Conservation (phyloP, 2,113 vertebrate species). For the Dascyllus trimaculatus region DNA sequence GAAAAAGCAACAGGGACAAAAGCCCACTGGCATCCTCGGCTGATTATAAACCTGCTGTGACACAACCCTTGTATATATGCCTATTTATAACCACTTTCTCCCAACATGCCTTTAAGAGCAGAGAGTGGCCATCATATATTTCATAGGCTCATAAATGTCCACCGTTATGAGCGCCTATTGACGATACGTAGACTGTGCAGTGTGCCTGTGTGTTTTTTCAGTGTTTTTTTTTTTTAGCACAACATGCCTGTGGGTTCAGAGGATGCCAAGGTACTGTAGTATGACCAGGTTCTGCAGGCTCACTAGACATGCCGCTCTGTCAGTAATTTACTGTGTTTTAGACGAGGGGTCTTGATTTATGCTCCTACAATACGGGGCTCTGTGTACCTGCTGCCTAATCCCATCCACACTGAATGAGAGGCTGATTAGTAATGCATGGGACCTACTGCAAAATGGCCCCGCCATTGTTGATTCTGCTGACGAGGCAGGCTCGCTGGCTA, state of each 20-base stretch:
- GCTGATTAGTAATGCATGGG: constrained; percentile 72
- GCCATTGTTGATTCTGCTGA: constrained; percentile 75
- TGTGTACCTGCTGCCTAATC: constrained; percentile 62
- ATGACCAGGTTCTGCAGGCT: not conserved
- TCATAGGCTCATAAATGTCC: constrained; percentile 46
- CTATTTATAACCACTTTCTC: constrained; percentile 47
- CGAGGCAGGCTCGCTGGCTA: constrained; percentile 34
- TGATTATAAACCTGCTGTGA: constrained; percentile 56
- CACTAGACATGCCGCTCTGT: not conserved
- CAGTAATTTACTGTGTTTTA: constrained; percentile 39
- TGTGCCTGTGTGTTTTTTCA: not conserved
- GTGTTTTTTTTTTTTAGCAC: constrained; percentile 9
- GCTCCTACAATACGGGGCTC: constrained; percentile 33
- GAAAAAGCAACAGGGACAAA: constrained; percentile 53
- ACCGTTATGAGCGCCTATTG: constrained; percentile 35
- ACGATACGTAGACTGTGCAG: constrained; percentile 11
- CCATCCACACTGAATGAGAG: constrained; percentile 53
- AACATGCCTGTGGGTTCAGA: constrained; percentile 6
- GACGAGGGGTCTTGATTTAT: constrained; percentile 51
- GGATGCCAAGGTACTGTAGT: not conserved
- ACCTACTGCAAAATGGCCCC: constrained; percentile 45
- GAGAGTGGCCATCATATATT: constrained; percentile 23
- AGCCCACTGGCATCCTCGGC: constrained; percentile 36
- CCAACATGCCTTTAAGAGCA: constrained; percentile 29
- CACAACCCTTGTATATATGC: constrained; percentile 15